Conservation (phyloP, 2,113 vertebrate genomes). For the Ctenodactylus gundi region DNA sequence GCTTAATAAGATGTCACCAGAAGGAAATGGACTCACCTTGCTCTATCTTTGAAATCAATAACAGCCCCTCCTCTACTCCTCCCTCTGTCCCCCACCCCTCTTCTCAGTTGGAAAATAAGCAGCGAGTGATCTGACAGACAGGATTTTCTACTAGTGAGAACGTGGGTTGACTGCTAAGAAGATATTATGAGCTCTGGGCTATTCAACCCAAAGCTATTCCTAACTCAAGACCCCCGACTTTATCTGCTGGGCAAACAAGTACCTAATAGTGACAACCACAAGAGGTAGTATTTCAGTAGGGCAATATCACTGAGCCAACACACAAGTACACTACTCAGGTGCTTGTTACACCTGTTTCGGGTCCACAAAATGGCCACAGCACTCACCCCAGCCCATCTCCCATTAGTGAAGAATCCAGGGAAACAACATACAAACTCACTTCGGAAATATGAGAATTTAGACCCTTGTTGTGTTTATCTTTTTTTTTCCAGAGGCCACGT, state of each 20-base stretch:
- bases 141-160: not conserved
- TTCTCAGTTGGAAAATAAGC: not conserved
- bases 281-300: not conserved
- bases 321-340: too few species aligned
- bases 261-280: not conserved
- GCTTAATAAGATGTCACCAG: slow-evolving; percentile 33
- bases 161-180: not conserved
- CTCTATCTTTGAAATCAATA: not conserved
- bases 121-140: not conserved
- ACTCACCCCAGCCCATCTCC: not conserved
- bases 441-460: not conserved
- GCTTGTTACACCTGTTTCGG: not conserved
- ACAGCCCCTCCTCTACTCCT: not conserved
- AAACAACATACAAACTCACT: not conserved
- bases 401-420: not conserved
- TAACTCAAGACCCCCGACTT: not conserved
- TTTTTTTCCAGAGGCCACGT: not conserved
- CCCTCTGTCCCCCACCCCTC: not conserved
- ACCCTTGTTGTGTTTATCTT: not conserved
- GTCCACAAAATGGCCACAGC: not conserved
- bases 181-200: not conserved
- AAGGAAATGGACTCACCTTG: not conserved
- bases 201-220: not conserved
- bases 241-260: not conserved
- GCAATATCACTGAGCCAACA: not conserved